Conservation (phyloP, 2,888 invertebrate species). For the Scaptomyza reducta region DNA sequence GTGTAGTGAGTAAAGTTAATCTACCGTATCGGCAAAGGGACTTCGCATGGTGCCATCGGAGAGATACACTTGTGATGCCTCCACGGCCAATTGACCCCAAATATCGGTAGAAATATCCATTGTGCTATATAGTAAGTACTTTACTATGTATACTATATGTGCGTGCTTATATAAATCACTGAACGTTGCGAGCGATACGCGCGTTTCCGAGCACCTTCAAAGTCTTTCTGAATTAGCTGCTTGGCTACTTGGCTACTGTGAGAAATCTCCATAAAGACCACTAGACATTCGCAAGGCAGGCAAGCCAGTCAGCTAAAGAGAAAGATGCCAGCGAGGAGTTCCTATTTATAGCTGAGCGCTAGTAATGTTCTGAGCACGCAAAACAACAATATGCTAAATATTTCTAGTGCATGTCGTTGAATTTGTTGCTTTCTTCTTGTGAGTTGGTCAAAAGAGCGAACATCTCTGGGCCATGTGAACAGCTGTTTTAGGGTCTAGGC, state of each 20-base stretch:
- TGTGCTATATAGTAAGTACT: constrained; percentile 50
- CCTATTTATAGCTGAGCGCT: constrained; percentile 72
- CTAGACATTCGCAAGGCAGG: constrained; percentile 32
- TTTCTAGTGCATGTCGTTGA: constrained; percentile 43
- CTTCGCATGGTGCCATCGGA: constrained; percentile 92
- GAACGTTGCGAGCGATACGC: constrained; percentile 41
- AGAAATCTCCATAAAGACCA: constrained; percentile 72
- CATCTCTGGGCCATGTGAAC: constrained; percentile 45
- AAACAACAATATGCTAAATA: constrained; percentile 41
- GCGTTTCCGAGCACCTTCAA: constrained; percentile 56
- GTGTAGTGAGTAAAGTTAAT: constrained; percentile 41
- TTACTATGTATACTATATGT: constrained; percentile 18
- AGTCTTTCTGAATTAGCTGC: constrained; percentile 63
- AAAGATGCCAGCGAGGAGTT: constrained; percentile 34
- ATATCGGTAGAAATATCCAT: constrained; percentile 92
- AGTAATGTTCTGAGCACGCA: constrained; percentile 53
- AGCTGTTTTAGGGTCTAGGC: constrained; percentile 47
- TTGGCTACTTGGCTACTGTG: constrained; percentile 61
- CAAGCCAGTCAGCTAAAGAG: constrained; percentile 58
- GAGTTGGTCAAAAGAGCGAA: constrained; percentile 55
- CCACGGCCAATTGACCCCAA: constrained; percentile 95
- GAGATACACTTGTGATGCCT: constrained; percentile 93
- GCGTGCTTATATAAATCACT: constrained; percentile 72
- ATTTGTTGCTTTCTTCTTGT: constrained; percentile 3
- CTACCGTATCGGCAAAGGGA: constrained; percentile 94